phyloP scores from a whole-genome alignment of 2,113 vertebrate genomes.

The Rhea pennata region DNA sequence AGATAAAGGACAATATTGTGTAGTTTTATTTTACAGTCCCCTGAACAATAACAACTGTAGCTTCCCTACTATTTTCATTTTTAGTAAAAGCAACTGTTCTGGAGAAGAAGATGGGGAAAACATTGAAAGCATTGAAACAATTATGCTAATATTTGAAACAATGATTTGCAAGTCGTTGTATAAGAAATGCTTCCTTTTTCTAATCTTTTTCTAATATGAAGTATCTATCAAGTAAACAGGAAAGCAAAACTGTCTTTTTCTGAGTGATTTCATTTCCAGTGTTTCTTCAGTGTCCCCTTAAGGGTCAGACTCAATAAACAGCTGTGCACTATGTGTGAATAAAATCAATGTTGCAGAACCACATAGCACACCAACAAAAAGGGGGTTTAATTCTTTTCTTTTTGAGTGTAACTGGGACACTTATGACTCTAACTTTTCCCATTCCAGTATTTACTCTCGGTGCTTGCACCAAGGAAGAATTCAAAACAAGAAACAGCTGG shows the following conservation, averaged over 20 bases:
- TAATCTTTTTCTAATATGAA: not conserved
- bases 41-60: not conserved
- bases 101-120: not conserved
- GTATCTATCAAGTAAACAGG: slow-evolving; percentile 72
- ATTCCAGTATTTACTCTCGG: slow-evolving; percentile 39
- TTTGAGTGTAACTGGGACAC: slow-evolving; percentile 52
- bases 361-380: slow-evolving; percentile 17
- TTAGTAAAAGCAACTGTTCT: slow-evolving; percentile 11
- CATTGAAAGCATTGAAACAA: slow-evolving; percentile 18
- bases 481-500: slow-evolving; percentile 61
- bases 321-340: slow-evolving; percentile 72
- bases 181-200: not conserved
- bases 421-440: slow-evolving; percentile 62
- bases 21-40: slow-evolving; percentile 25
- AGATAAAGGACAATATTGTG: slow-evolving; percentile 19
- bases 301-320: slow-evolving; percentile 76
- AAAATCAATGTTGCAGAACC: slow-evolving; percentile 70
- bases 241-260: slow-evolving; percentile 67
- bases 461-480: slow-evolving; percentile 45
- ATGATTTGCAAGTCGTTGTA: slow-evolving; percentile 2
- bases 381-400: slow-evolving; percentile 40
- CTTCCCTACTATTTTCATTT: not conserved
- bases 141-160: slow-evolving; percentile 43
- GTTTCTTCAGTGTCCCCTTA: slow-evolving; percentile 67
- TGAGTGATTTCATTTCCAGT: slow-evolving; percentile 72